Evolutionary conservation across 2,113 vertebrate genomes (phyloP).

Genomic region (Oreochromis aureus): DNA sequence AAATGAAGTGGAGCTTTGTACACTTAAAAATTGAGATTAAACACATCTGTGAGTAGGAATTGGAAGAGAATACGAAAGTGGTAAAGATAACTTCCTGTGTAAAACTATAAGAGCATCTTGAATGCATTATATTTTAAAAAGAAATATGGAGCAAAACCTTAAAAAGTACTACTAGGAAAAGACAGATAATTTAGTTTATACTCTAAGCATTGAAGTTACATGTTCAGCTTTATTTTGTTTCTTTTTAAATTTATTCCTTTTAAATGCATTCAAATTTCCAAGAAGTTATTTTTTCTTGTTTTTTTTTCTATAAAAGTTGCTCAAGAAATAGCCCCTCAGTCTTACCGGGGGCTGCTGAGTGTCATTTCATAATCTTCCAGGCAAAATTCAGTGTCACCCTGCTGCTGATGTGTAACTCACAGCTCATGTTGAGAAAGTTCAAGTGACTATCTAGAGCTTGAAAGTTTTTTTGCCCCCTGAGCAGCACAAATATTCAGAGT

Average conservation of each 20-base stretch:
- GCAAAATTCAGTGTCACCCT: not conserved
- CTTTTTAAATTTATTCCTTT: accelerated
- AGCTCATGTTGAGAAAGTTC: not conserved
- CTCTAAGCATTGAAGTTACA: not conserved
- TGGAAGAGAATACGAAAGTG: not conserved
- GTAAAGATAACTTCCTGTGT: not conserved
- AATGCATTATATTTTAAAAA: not conserved
- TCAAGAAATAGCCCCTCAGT: not conserved
- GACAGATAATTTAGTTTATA: not conserved
- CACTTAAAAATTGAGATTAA: not conserved
- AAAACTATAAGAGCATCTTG: not conserved
- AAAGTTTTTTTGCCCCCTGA: not conserved
- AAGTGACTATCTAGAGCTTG: slow-evolving; percentile 6
- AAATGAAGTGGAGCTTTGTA: not conserved
- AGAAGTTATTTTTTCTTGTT: not conserved
- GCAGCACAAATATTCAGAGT: not conserved
- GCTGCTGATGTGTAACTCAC: not conserved
- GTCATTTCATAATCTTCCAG: not conserved
- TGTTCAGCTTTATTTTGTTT: not conserved
- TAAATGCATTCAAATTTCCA: not conserved
- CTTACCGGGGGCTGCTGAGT: not conserved
- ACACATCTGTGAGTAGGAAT: not conserved
- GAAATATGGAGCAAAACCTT: not conserved
- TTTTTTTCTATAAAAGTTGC: not conserved
- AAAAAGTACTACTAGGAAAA: not conserved